Evolutionary conservation across 2,888 invertebrate genomes (phyloP).

Genomic region (Nebria brevicollis): DNA sequence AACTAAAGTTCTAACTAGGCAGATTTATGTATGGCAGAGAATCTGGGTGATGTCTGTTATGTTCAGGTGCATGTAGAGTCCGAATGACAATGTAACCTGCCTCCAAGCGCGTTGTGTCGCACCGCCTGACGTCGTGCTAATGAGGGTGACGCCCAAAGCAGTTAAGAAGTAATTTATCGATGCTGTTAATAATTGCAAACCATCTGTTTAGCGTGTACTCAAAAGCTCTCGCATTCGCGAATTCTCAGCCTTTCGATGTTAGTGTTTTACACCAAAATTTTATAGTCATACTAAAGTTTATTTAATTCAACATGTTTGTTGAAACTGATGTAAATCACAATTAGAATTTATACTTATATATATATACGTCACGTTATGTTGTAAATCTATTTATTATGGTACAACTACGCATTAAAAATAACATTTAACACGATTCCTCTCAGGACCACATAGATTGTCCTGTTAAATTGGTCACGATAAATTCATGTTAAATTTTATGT

Average conservation of each 20-base stretch:
- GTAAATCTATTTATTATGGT: no score
- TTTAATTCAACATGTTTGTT: not conserved
- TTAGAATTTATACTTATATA: not conserved
- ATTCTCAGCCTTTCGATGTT: not conserved
- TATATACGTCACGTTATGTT: not conserved
- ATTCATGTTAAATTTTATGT: no score
- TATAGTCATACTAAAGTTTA: not conserved
- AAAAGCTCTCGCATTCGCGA: not conserved
- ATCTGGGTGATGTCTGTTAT: not conserved
- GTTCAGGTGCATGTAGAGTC: slow-evolving; percentile 7
- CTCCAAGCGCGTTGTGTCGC: not conserved
- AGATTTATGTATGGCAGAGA: not conserved
- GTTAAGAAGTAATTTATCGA: slow-evolving; percentile 57
- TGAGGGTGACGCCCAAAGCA: slow-evolving; percentile 53
- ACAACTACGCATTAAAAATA: no score
- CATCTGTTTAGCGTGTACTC: slow-evolving; percentile 9
- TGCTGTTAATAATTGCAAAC: slow-evolving; percentile 56
- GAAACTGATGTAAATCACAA: not conserved
- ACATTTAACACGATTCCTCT: no score
- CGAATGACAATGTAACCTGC: not conserved
- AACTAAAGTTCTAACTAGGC: not conserved
- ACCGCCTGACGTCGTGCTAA: slow-evolving; percentile 49
- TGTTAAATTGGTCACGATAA: no score
- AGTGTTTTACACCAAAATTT: not conserved
- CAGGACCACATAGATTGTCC: no score